Conservation (phyloP, 2,113 vertebrate genomes). For the Lophius piscatorius region DNA sequence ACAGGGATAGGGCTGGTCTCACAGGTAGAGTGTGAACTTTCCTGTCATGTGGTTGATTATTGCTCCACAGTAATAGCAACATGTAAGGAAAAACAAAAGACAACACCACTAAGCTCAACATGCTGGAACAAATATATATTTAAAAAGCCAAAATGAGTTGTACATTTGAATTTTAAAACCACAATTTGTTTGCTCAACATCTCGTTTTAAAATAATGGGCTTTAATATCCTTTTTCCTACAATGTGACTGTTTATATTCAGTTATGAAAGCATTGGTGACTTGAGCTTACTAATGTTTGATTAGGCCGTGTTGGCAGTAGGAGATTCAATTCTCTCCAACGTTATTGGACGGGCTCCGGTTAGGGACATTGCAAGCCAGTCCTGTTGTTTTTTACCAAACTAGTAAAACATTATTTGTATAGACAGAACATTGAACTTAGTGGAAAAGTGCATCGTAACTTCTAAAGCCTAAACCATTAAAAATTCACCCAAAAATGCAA, state of each 20-base stretch:
- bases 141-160: not conserved
- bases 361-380: no score
- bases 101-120: not conserved
- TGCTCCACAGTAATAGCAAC: slow-evolving; percentile 13
- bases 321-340: not conserved
- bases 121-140: not conserved
- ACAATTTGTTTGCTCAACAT: not conserved
- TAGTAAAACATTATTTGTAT: no score
- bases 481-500: no score
- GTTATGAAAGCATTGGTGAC: not conserved
- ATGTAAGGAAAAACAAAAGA: slow-evolving; percentile 37
- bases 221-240: no score
- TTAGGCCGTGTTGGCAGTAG: not conserved
- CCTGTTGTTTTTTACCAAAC: not conserved
- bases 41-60: slow-evolving; percentile 5
- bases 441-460: no score
- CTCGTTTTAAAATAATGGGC: not conserved
- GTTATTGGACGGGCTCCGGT: not conserved
- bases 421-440: no score
- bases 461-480: no score
- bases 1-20: slow-evolving; percentile 8
- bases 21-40: slow-evolving; percentile 22
- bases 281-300: not conserved
- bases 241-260: not conserved
- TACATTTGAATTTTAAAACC: not conserved